Base-by-base conservation (phyloP, 1,140 invertebrate genomes). In the Dryas iulia region DNA sequence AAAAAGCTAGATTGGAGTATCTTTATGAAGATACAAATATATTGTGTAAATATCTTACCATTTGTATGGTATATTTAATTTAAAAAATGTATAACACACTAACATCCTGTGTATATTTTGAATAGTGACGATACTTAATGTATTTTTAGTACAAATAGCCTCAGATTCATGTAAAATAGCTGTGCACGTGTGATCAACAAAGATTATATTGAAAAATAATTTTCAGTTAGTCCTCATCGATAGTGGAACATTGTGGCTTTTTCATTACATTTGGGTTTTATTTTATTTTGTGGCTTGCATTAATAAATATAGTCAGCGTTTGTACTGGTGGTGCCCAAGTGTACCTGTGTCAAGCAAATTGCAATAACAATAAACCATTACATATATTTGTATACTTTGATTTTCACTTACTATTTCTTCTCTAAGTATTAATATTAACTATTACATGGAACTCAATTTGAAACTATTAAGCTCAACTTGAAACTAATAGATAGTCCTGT, bases 161-260 rank as follows among this genome's bases (percentile, higher is more conserved):
- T 66, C 77, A 80, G 70, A 82, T 81, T 81, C 39, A 69, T 89
- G 86, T 84, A 75, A 86, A 84, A 87, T 87, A 83, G 84, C 81
- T 86, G 81, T 83, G 72, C 79, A 82, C 78, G 77, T 79, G 79
- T 79, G 72, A 79, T 75, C 76, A 67, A 75, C 77, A 75, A 78
- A 80, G 67, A 77, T 67, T 78, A 79, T 77, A 82, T 76, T 82
- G 72, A 77, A 82, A 79, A 73, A 80, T 79, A 80, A 77, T 84
- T 73, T 86, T 84, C 76, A 78, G 74, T 81, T 82, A 81, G 74
- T 81, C 79, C 74, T 82, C 81, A 71, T 66, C 65, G 84, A 82
- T 85, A 88, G 81, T 83, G 76, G 79, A 84, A 89, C 84, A 82
- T 82, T 47, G 39, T n/a, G 86, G 83, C 87, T 69, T 67, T 54